These are phyloP conservation scores for Tholera decimalis DNA, from an alignment of 2,888 invertebrate genomes.

Conservation along the genomic window DNA sequence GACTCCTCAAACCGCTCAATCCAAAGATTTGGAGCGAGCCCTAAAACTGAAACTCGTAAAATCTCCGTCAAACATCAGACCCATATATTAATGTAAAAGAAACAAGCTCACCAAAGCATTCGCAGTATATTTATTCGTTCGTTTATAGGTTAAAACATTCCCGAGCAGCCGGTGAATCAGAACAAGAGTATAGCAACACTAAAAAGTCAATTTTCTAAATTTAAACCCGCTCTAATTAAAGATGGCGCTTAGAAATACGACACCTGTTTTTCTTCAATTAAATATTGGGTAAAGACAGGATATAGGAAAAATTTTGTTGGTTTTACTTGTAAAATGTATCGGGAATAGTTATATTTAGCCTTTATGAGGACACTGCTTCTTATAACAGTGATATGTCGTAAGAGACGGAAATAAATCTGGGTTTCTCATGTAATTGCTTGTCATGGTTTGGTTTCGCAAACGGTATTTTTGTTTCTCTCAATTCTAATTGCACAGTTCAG, in stretches of 20 bases:
- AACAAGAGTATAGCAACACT: conserved; percentile 69
- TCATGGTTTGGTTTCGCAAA: conserved; percentile 23
- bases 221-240: conserved; percentile 78
- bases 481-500: no score
- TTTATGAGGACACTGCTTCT: conserved; percentile 46
- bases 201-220: conserved; percentile 78
- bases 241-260: conserved; percentile 74
- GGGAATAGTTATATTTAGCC: conserved; percentile 48
- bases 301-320: conserved; percentile 27
- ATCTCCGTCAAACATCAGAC: conserved; percentile 20
- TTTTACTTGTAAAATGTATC: conserved; percentile 39
- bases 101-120: conserved; percentile 45
- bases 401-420: conserved; percentile 51
- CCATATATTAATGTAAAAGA: conserved; percentile 44
- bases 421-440: conserved; percentile 32
- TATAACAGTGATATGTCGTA: conserved; percentile 50
- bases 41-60: conserved; percentile 17
- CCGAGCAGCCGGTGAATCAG: conserved; percentile 57
- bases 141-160: conserved; percentile 64
- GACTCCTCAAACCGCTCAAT: conserved; percentile 8
- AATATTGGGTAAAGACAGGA: conserved; percentile 51
- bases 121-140: conserved; percentile 48
- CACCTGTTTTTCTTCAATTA: conserved; percentile 75
- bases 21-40: conserved; percentile 20
- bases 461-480: not conserved